phyloP scores from a whole-genome alignment of 2,113 vertebrate genomes.

The Eulemur rufifrons region DNA sequence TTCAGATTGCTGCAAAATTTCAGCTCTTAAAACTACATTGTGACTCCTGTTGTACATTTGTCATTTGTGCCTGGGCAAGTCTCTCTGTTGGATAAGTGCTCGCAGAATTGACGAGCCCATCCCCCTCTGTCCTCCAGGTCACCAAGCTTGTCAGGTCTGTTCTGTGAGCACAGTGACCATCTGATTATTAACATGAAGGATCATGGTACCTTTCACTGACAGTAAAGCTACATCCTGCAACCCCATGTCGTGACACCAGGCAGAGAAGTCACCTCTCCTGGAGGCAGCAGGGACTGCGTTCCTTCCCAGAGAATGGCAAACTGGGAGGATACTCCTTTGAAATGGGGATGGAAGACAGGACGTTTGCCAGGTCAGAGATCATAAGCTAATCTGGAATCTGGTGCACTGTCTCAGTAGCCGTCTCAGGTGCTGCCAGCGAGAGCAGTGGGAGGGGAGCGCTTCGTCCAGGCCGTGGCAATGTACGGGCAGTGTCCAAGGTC shows the following conservation, averaged over 20 bases:
- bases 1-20: not conserved
- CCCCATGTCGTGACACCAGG: rapidly evolving
- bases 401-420: not conserved
- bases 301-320: not conserved
- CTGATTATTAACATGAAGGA: not conserved
- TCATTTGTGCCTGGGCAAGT: not conserved
- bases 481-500: not conserved
- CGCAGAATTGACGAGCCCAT: rapidly evolving
- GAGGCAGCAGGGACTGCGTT: not conserved
- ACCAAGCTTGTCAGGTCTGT: not conserved
- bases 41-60: rapidly evolving
- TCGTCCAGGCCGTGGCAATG: not conserved
- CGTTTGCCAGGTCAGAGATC: not conserved
- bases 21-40: not conserved
- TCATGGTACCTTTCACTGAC: not conserved
- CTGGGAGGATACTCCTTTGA: not conserved
- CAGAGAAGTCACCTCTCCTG: not conserved
- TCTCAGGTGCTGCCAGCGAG: not conserved
- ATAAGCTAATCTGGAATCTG: not conserved
- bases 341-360: not conserved
- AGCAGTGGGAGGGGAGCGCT: not conserved
- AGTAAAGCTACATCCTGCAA: not conserved
- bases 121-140: not conserved
- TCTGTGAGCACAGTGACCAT: not conserved
- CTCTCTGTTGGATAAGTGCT: not conserved